Conservation (phyloP, 2,113 vertebrate genomes). For the Alouatta palliata region DNA sequence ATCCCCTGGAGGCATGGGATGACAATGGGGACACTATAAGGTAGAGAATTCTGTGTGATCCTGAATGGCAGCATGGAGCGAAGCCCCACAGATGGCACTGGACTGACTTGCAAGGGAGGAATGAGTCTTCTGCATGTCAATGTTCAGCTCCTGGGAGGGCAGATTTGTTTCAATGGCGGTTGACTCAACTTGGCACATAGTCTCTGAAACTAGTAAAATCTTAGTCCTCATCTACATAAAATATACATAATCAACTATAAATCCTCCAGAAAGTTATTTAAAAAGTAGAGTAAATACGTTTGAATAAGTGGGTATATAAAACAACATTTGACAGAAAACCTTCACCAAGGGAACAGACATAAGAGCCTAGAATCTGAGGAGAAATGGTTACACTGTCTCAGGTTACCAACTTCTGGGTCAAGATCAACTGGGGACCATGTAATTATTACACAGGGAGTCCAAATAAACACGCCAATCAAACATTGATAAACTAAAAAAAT, state of each 20-base stretch:
- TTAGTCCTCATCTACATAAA: not conserved
- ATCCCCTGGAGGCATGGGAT: too few species aligned
- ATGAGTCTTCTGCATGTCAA: not conserved
- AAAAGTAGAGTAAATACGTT: not conserved
- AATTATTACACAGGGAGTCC: not conserved
- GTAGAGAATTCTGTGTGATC: not conserved
- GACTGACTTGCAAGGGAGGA: accelerated
- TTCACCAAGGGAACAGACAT: accelerated
- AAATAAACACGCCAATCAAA: not conserved
- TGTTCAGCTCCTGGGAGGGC: accelerated
- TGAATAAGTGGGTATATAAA: not conserved
- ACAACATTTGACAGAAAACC: not conserved
- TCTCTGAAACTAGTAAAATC: not conserved
- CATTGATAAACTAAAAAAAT: not conserved
- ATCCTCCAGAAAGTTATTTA: not conserved
- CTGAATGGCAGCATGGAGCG: not conserved
- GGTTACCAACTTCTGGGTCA: not conserved
- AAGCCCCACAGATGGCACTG: accelerated
- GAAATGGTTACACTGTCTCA: not conserved
- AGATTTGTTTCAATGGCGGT: not conserved
- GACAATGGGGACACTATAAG: accelerated
- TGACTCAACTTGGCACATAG: not conserved
- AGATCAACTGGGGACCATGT: not conserved
- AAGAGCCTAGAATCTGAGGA: not conserved
- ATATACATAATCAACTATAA: not conserved